Conservation (phyloP, 2,888 invertebrate species). For the Blomia tropicalis region DNA sequence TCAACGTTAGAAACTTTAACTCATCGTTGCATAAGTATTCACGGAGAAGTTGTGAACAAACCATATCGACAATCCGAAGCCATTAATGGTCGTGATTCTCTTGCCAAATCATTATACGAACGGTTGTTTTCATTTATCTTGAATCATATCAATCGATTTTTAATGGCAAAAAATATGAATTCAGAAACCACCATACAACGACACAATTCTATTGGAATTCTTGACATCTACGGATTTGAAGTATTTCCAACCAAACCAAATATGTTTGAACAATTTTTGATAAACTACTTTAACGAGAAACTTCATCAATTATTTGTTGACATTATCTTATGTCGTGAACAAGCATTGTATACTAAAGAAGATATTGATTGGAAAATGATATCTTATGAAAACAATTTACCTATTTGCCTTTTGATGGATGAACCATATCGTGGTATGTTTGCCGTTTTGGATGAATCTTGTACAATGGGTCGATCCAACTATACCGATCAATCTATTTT, state of each 20-base stretch:
- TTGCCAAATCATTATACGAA: neutral
- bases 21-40: neutral
- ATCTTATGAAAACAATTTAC: neutral
- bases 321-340: neutral
- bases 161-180: neutral
- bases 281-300: neutral
- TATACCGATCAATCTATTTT: neutral
- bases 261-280: neutral
- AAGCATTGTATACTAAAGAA: neutral
- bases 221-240: slow-evolving; percentile 2
- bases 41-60: neutral
- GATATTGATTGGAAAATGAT: neutral
- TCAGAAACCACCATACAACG: neutral
- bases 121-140: neutral
- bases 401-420: neutral
- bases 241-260: neutral
- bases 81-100: neutral
- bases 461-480: neutral
- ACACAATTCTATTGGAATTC: neutral
- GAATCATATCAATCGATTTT: neutral
- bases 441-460: neutral
- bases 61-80: neutral
- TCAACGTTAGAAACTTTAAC: neutral
- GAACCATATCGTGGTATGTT: neutral
- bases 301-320: neutral